These are phyloP conservation scores for Thalassarche chlororhynchos DNA, from an alignment of 2,113 vertebrate genomes.

Conservation along the genomic window DNA sequence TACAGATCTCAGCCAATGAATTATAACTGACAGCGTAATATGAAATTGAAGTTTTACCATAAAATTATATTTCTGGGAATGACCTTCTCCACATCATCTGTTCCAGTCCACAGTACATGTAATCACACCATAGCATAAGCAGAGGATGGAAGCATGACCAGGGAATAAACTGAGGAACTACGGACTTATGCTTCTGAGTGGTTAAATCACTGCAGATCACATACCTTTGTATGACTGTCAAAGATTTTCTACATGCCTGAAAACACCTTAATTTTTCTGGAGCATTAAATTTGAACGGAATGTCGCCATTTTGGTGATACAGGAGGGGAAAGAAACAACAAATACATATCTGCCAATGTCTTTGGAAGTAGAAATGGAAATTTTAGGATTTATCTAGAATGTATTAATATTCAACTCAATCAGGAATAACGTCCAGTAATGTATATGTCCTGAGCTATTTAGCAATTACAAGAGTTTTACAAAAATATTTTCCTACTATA, in stretches of 20 bases:
- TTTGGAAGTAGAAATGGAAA: not conserved
- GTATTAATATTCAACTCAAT: not conserved
- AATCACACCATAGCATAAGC: not conserved
- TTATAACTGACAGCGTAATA: not conserved
- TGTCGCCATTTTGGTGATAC: fast-evolving
- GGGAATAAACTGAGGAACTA: not conserved
- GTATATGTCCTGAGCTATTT: not conserved
- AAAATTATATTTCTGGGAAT: not conserved
- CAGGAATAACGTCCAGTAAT: not conserved
- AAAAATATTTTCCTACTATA: not conserved
- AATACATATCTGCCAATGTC: fast-evolving
- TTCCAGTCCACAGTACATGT: not conserved
- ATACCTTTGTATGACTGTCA: not conserved
- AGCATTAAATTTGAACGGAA: not conserved
- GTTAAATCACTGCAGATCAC: not conserved
- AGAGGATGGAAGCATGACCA: not conserved
- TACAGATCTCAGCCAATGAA: not conserved
- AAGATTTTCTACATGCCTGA: not conserved
- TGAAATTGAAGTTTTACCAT: not conserved
- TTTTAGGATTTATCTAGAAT: not conserved
- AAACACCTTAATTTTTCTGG: not conserved
- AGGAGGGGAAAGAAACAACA: not conserved
- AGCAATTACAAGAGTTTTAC: not conserved
- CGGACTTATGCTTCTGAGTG: not conserved
- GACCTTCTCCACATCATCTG: not conserved